These are phyloP conservation scores for Procambarus clarkii DNA, from an alignment of 1,140 invertebrate species.

Conservation along the genomic window DNA sequence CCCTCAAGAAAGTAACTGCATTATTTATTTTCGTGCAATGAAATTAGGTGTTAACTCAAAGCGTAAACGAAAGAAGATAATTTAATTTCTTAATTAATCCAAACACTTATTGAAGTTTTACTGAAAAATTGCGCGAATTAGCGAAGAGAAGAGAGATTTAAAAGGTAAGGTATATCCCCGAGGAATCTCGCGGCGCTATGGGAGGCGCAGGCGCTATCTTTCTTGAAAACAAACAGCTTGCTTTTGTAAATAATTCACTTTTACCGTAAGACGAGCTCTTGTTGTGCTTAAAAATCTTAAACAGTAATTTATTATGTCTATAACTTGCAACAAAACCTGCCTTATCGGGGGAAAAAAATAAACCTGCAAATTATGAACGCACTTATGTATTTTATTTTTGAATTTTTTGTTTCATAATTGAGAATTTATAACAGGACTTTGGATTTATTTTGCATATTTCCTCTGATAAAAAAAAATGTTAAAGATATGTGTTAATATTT, in stretches of 20 bases:
- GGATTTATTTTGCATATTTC: no score
- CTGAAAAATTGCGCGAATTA: not conserved
- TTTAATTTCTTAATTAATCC: not conserved
- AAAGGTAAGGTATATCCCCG: not conserved
- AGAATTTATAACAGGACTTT: no score
- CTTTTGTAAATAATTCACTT: constrained; percentile 40
- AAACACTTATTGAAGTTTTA: not conserved
- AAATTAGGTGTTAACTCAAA: not conserved
- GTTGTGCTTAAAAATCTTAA: no score
- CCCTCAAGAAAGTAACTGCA: constrained; percentile 5
- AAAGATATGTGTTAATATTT: no score
- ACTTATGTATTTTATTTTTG: no score
- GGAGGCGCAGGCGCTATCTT: constrained; percentile 57
- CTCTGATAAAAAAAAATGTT: not conserved
- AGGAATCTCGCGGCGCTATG: not conserved
- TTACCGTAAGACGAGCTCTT: not conserved
- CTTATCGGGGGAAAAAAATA: not conserved
- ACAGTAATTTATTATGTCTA: not conserved
- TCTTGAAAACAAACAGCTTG: constrained; percentile 63
- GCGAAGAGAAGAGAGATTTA: not conserved
- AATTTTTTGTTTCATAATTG: no score
- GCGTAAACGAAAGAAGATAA: no score
- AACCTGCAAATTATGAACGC: not conserved
- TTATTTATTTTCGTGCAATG: not conserved
- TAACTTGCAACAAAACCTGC: not conserved